These are phyloP conservation scores for Gibbula magus DNA, from an alignment of 2,888 invertebrate species.

Conservation along the genomic window DNA sequence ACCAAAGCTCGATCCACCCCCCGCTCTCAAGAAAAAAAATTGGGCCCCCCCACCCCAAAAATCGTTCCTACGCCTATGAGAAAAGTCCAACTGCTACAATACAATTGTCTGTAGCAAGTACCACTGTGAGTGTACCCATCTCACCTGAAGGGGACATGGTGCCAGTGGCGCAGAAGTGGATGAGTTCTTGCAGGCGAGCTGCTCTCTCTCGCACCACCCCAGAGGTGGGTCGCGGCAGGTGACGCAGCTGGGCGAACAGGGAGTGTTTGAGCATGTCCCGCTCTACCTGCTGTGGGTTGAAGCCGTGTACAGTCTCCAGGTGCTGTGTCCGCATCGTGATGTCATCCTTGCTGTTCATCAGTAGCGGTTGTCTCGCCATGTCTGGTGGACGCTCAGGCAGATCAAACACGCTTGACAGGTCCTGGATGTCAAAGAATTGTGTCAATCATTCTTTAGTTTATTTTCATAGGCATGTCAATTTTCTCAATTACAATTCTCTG, in stretches of 20 bases:
- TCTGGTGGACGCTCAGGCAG: conserved; percentile 57
- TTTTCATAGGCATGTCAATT: no score
- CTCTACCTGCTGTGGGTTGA: conserved; percentile 67
- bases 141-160: conserved; percentile 68
- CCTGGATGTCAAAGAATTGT: conserved; percentile 33
- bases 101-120: no score
- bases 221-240: conserved; percentile 53
- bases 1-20: no score
- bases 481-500: no score
- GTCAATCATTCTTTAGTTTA: no score
- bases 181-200: conserved; percentile 71
- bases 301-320: conserved; percentile 62
- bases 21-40: no score
- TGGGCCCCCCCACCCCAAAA: no score
- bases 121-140: not conserved
- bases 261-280: conserved; percentile 58
- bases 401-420: conserved; percentile 60
- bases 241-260: conserved; percentile 49
- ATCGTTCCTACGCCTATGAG: no score
- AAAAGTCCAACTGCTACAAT: no score
- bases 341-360: conserved; percentile 68
- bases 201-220: conserved; percentile 63
- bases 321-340: conserved; percentile 66
- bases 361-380: conserved; percentile 58
- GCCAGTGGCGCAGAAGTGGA: conserved; percentile 70